Evolutionary conservation across 2,113 vertebrate genomes (phyloP).

Genomic region (Columbina picui): DNA sequence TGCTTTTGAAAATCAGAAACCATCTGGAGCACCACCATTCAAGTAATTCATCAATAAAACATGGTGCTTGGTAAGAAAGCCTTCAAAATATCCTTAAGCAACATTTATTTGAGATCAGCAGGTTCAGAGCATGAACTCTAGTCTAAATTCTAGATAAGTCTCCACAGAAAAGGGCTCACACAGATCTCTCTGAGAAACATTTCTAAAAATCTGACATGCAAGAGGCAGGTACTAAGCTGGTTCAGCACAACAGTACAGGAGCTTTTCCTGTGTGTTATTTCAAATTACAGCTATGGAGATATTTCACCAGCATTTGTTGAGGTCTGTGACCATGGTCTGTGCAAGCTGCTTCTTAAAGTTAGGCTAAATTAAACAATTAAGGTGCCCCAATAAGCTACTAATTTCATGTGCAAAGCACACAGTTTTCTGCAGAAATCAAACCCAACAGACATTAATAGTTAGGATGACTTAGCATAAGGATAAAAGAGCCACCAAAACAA

Average conservation of each 20-base stretch:
- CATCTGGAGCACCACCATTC: neutral
- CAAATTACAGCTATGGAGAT: neutral
- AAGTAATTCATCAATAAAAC: neutral
- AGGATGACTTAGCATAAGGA: neutral
- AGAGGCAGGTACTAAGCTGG: neutral
- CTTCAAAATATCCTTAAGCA: neutral
- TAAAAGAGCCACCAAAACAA: neutral
- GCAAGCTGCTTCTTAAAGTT: neutral
- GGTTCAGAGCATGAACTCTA: neutral
- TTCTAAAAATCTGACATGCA: neutral
- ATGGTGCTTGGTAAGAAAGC: neutral
- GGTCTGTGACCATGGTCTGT: rapidly evolving
- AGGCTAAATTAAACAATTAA: neutral
- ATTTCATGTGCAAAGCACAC: neutral
- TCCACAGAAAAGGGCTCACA: neutral
- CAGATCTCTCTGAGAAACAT: neutral
- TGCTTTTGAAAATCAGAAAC: neutral
- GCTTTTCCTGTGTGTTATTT: neutral
- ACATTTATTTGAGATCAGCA: neutral
- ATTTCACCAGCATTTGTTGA: neutral
- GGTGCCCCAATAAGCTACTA: neutral
- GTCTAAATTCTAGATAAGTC: neutral
- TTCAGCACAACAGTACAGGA: neutral
- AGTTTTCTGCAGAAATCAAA: neutral
- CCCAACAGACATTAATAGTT: neutral